A percentile compares a stretch with the other conserved stretches of the same genome.
Conservation (phyloP, 2,888 invertebrate genomes). For the Melanchra persicariae region DNA sequence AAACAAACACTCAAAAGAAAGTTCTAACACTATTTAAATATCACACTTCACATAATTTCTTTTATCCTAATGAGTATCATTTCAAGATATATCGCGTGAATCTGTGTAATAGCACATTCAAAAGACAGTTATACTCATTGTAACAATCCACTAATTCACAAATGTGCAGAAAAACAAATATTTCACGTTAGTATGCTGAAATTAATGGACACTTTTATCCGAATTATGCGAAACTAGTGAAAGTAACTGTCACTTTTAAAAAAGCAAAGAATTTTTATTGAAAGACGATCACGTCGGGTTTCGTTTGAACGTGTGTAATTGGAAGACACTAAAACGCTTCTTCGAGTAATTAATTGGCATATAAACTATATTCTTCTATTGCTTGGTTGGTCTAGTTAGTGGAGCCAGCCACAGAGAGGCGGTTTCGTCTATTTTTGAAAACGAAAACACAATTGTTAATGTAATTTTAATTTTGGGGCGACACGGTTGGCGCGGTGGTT, state of each 20-base stretch:
- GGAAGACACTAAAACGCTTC: conserved; percentile 6
- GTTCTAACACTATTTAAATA: conserved; percentile 1
- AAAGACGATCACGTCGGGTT: neutral
- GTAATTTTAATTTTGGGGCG: no score
- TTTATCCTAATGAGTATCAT: neutral
- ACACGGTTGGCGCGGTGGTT: no score
- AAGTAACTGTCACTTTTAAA: conserved; percentile 52
- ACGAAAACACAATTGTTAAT: no score
- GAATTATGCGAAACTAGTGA: conserved; percentile 50
- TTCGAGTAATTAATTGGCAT: conserved; percentile 8
- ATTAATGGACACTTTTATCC: conserved; percentile 45
- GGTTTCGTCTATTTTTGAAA: no score
- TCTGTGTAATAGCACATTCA: conserved; percentile 14
- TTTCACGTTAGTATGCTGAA: conserved; percentile 6
- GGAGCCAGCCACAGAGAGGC: neutral
- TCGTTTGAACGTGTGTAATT: conserved; percentile 15
- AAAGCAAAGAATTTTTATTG: conserved; percentile 32
- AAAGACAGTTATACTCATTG: conserved; percentile 21
- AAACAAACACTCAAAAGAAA: conserved; percentile 10
- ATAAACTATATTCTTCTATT: neutral
- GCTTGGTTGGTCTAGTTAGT: neutral
- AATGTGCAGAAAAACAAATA: conserved; percentile 37
- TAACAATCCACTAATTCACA: conserved; percentile 8
- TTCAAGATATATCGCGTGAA: conserved; percentile 32
- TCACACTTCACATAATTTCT: conserved; percentile 2